Percentiles rank a stretch among this genome's conserved stretches.
Evolutionary conservation across 2,797 vertebrate genomes (phyloP).

Genomic region (Danio aesculapii): DNA sequence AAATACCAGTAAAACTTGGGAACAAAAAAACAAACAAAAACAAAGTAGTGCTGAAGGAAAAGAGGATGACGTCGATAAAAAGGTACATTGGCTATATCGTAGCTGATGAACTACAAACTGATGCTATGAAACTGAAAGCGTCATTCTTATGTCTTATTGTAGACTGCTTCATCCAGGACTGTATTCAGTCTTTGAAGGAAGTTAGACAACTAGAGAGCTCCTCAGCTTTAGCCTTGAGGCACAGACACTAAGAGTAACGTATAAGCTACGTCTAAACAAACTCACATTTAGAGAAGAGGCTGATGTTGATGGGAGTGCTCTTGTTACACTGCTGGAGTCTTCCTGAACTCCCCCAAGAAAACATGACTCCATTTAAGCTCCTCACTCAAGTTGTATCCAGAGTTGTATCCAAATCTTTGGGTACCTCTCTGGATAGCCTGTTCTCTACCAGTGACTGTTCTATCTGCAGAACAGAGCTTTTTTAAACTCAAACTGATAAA

Average conservation of each 20-base stretch:
- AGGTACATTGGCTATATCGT: conserved; percentile 41
- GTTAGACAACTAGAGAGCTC: conserved; percentile 22
- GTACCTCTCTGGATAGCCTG: conserved; percentile 44
- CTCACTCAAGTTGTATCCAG: conserved; percentile 46
- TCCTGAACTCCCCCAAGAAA: conserved; percentile 24
- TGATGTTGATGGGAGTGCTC: conserved; percentile 23
- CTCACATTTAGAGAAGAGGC: conserved; percentile 13
- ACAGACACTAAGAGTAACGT: too few relatives aligned
- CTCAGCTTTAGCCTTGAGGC: conserved; percentile 10
- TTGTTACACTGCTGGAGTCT: conserved; percentile 40
- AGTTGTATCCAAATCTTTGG: conserved; percentile 52
- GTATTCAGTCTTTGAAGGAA: conserved; percentile 13
- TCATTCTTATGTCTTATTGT: conserved; percentile 35
- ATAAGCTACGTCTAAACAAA: not conserved
- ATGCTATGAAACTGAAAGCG: conserved; percentile 30
- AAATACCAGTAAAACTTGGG: conserved; percentile 37
- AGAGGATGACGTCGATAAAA: conserved; percentile 22
- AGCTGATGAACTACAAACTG: conserved; percentile 10
- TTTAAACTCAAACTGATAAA: conserved; percentile 47
- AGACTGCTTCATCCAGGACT: conserved; percentile 33
- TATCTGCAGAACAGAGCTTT: conserved; percentile 51
- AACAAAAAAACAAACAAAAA: conserved; percentile 26
- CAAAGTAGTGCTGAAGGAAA: conserved; percentile 46
- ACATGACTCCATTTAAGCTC: conserved; percentile 41
- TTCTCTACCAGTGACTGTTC: conserved; percentile 44